Conservation (phyloP, 2,888 invertebrate genomes). For the Polydesmus complanatus region DNA sequence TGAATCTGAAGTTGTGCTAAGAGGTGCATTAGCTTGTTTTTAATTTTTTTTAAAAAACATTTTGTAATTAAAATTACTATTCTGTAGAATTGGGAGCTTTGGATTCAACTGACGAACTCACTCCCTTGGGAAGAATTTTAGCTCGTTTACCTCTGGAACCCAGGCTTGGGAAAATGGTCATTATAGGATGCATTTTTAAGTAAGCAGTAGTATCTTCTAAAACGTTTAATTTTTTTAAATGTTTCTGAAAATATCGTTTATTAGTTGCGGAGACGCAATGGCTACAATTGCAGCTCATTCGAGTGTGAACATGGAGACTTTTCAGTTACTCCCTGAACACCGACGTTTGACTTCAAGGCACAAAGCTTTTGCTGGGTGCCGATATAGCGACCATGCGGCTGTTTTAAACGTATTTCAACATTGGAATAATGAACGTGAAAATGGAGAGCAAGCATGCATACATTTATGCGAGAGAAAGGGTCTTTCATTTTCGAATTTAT, state of each 20-base stretch:
- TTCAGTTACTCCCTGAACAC: slow-evolving; percentile 30
- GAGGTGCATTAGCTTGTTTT: slow-evolving; percentile 28
- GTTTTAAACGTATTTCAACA: slow-evolving; percentile 79
- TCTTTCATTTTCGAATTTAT: slow-evolving; percentile 71
- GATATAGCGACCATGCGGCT: slow-evolving; percentile 89
- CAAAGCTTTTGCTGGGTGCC: slow-evolving; percentile 66
- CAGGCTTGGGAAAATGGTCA: slow-evolving; percentile 90
- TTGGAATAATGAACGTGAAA: slow-evolving; percentile 40
- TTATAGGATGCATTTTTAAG: slow-evolving; percentile 74
- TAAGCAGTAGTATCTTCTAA: slow-evolving; percentile 25
- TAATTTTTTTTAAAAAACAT: slow-evolving; percentile 7
- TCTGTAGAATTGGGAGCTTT: slow-evolving; percentile 75
- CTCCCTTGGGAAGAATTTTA: slow-evolving; percentile 80
- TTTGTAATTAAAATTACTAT: slow-evolving; percentile 8
- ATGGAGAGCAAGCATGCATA: slow-evolving; percentile 50
- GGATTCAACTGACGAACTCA: slow-evolving; percentile 71
- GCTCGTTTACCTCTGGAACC: slow-evolving; percentile 94
- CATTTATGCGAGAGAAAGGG: slow-evolving; percentile 85
- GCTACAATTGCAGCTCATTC: slow-evolving; percentile 90
- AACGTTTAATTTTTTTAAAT: slow-evolving; percentile 4
- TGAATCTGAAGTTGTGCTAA: slow-evolving; percentile 73
- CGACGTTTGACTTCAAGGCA: slow-evolving; percentile 69
- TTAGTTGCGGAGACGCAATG: slow-evolving; percentile 71
- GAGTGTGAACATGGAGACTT: slow-evolving; percentile 78
- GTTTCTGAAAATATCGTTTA: neutral